Evolutionary conservation across 2,113 vertebrate species (phyloP).

Genomic region (Ellobius talpinus): DNA sequence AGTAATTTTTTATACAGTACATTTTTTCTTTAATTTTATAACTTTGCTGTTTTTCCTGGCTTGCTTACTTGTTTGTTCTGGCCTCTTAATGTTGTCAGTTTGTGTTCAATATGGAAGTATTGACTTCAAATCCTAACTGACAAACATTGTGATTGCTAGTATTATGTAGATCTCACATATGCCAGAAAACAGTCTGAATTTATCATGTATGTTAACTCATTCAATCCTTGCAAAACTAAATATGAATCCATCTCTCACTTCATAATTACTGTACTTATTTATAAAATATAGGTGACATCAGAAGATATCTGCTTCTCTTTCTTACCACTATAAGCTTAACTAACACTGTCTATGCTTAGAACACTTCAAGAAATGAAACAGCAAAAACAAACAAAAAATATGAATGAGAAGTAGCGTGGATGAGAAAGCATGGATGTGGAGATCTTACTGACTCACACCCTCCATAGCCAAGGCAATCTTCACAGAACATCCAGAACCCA

Average conservation of each 20-base stretch:
- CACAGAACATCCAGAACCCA: not conserved
- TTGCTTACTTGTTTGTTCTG: not conserved
- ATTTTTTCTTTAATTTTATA: not conserved
- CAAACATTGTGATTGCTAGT: not conserved
- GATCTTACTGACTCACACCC: not conserved
- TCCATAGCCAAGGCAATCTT: not conserved
- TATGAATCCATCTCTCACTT: constrained; percentile 9
- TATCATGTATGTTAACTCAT: not conserved
- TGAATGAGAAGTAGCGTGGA: not conserved
- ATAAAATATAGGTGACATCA: constrained; percentile 54
- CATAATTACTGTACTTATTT: constrained; percentile 52
- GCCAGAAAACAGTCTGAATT: not conserved
- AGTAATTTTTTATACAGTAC: not conserved
- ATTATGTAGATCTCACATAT: not conserved
- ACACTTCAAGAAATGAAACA: not conserved
- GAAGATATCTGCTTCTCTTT: constrained; percentile 34
- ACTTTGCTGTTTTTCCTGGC: not conserved
- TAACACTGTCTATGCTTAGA: constrained; percentile 49
- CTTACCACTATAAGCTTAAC: constrained; percentile 31
- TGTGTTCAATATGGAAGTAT: not conserved
- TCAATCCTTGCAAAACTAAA: not conserved
- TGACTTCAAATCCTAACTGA: constrained; percentile 7
- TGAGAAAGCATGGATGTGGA: not conserved
- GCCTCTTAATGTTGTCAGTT: not conserved
- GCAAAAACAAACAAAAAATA: not conserved